Percentiles rank a stretch among this genome's conserved stretches.
Conservation (phyloP, 2,797 vertebrate species). For the Oceanodroma leucorhoa region DNA sequence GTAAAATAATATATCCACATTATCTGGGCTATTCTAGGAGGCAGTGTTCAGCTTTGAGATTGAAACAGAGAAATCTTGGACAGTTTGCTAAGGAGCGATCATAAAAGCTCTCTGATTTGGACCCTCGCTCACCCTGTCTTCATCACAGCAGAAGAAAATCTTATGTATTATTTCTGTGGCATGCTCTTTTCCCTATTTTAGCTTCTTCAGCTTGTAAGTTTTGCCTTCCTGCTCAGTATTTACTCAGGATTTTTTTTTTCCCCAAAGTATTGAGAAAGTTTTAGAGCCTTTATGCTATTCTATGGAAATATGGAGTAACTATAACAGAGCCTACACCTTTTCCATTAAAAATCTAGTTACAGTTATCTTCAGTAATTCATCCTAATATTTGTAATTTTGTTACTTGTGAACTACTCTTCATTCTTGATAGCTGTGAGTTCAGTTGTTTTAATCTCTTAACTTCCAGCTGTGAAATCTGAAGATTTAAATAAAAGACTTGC, state of each 20-base stretch:
- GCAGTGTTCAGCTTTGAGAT: neutral
- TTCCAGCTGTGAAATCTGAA: neutral
- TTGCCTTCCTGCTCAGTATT: neutral
- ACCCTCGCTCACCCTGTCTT: neutral
- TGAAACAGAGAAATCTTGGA: neutral
- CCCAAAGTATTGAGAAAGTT: neutral
- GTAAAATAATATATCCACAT: neutral
- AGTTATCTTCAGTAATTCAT: neutral
- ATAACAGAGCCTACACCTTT: neutral
- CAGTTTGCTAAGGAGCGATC: neutral
- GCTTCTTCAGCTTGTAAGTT: neutral
- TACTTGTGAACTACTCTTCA: neutral
- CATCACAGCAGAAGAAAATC: neutral
- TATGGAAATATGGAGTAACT: neutral
- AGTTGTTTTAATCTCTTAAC: neutral
- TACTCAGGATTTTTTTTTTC: neutral
- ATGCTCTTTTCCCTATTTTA: neutral
- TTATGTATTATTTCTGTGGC: rapidly evolving
- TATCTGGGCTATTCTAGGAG: neutral
- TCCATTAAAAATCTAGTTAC: neutral
- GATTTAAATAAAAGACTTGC: neutral
- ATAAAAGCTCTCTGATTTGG: neutral
- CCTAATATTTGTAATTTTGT: neutral
- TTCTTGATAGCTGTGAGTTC: neutral
- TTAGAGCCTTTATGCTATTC: neutral